phyloP scores from a whole-genome alignment of 2,888 invertebrate species.

The Adelognathus sp. region DNA sequence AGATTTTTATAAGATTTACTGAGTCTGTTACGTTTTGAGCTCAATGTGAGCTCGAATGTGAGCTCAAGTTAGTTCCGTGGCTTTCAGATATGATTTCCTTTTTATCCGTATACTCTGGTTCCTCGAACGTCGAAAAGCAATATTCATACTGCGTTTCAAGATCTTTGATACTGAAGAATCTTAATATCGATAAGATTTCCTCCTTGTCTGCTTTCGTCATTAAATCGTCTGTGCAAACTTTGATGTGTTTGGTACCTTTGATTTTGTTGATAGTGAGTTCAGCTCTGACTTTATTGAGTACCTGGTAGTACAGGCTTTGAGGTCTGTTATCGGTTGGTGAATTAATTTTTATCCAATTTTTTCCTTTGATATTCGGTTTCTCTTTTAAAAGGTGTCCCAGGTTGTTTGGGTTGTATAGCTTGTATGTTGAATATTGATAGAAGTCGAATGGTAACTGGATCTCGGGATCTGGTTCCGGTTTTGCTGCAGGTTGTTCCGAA shows the following conservation, averaged over 20 bases:
- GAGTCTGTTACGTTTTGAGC: constrained; percentile 20
- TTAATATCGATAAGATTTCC: constrained; percentile 28
- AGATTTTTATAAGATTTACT: constrained; percentile 24
- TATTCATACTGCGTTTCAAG: constrained; percentile 33
- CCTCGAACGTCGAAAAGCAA: constrained; percentile 27
- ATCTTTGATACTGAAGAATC: constrained; percentile 30
- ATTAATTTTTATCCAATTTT: constrained; percentile 27
- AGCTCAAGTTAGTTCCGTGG: background rate
- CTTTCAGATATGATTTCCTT: constrained; percentile 22
- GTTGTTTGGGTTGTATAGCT: constrained; percentile 27
- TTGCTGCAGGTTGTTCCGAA: background rate
- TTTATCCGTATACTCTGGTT: constrained; percentile 36
- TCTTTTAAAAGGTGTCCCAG: constrained; percentile 25
- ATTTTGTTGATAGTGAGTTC: constrained; percentile 20
- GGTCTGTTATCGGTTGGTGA: constrained; percentile 25
- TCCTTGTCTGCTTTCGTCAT: constrained; percentile 25
- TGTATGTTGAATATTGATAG: constrained; percentile 30
- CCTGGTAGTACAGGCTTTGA: constrained; percentile 22
- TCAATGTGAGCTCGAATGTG: too few species aligned
- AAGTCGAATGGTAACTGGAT: constrained; percentile 24
- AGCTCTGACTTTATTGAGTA: constrained; percentile 32
- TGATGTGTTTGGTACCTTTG: constrained; percentile 13
- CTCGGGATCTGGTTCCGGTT: constrained; percentile 8
- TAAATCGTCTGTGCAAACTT: constrained; percentile 4
- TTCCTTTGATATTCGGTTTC: constrained; percentile 29